Conservation (phyloP, 2,113 vertebrate genomes). For the Zeus faber region DNA sequence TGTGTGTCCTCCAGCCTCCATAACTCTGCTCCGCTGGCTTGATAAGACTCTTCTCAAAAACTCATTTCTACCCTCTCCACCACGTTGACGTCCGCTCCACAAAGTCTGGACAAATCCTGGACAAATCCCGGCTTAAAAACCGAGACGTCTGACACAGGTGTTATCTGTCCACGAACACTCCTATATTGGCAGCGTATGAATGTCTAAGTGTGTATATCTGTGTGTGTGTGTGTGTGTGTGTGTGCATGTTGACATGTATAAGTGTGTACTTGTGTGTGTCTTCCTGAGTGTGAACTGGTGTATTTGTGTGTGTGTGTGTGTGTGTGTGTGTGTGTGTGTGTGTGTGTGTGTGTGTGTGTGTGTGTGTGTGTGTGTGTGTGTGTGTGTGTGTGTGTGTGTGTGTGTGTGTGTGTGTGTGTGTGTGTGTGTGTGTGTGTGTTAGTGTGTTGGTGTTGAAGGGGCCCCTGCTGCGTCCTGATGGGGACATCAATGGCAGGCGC, state of each 20-base stretch:
- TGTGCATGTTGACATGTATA: neutral
- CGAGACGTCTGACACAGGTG: slow-evolving; percentile 53
- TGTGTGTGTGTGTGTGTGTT: neutral
- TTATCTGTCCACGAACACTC: neutral
- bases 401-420: no score
- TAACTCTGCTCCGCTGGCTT: slow-evolving; percentile 26
- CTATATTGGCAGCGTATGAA: no score
- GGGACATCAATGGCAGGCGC: slow-evolving; percentile 65
- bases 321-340: slow-evolving; percentile 21
- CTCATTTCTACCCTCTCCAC: slow-evolving; percentile 17
- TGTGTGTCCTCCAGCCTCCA: slow-evolving; percentile 6
- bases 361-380: neutral
- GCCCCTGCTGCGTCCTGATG: slow-evolving; percentile 66
- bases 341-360: neutral
- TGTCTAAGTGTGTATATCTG: neutral
- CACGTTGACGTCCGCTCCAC: neutral
- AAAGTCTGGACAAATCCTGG: neutral
- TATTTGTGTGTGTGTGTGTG: neutral
- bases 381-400: slow-evolving; percentile 1
- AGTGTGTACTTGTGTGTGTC: neutral
- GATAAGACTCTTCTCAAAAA: slow-evolving; percentile 25
- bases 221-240: slow-evolving; percentile 2
- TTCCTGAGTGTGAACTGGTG: no score
- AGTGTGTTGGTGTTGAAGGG: slow-evolving; percentile 54
- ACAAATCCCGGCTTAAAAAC: slow-evolving; percentile 33